A percentile compares a stretch with the other conserved stretches of the same genome.
These are phyloP conservation scores for Drosophila ananassae DNA, from an alignment of 1,140 invertebrate genomes.

Conservation along the genomic window DNA sequence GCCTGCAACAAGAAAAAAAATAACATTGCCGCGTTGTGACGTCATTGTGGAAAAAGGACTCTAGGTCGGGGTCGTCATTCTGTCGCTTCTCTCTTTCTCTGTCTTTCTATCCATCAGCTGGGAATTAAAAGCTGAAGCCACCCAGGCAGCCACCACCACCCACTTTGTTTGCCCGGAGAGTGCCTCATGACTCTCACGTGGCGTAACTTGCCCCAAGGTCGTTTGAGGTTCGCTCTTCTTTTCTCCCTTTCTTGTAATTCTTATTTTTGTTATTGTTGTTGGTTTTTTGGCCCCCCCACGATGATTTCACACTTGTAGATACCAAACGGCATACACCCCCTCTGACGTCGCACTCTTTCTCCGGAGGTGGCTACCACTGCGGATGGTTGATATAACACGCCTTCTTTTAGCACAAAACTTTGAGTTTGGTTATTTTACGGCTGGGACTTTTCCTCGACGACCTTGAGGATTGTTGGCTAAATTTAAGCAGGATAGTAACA, in stretches of 20 bases:
- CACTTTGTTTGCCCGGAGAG: slow-evolving; percentile 26
- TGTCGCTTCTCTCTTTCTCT: slow-evolving; percentile 4
- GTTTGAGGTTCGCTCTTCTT: slow-evolving; percentile 42
- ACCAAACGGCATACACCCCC: slow-evolving; percentile 8
- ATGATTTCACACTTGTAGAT: slow-evolving; percentile 74
- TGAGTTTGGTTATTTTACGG: slow-evolving; percentile 25
- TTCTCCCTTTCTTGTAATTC: neutral
- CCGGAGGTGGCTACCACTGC: neutral
- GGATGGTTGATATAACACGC: slow-evolving; percentile 41
- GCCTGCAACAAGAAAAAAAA: slow-evolving; percentile 4
- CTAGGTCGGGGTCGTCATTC: slow-evolving; percentile 61
- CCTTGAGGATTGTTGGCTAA: slow-evolving; percentile 20
- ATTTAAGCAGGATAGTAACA: neutral
- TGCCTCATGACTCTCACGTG: slow-evolving; percentile 59
- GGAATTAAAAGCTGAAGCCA: slow-evolving; percentile 19
- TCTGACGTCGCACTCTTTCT: too few relatives aligned
- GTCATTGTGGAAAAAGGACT: slow-evolving; percentile 67
- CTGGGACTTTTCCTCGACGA: slow-evolving; percentile 3
- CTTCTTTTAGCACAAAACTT: slow-evolving; percentile 44
- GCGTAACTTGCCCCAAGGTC: slow-evolving; percentile 64
- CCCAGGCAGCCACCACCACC: slow-evolving; percentile 5
- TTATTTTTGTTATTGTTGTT: neutral
- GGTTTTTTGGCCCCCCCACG: slow-evolving; percentile 34
- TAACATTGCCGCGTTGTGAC: slow-evolving; percentile 57
- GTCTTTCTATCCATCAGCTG: slow-evolving; percentile 7